Conservation (phyloP, 1,140 invertebrate species). For the Dreissena polymorpha region DNA sequence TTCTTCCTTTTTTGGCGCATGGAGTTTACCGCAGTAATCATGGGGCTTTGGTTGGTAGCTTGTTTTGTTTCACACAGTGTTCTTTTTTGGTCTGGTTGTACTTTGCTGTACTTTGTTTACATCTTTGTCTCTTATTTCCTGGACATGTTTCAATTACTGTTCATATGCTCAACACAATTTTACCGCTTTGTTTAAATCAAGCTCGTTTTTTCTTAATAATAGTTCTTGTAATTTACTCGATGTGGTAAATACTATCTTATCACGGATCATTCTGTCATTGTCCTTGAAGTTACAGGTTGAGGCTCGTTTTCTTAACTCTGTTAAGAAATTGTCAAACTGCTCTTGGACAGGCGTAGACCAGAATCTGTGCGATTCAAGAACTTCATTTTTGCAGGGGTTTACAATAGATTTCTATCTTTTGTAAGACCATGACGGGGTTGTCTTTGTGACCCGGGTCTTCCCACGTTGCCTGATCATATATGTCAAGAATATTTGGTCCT, state of each 20-base stretch:
- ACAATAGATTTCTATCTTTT: slow-evolving; percentile 5
- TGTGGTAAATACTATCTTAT: not conserved
- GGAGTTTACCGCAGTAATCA: too few relatives aligned
- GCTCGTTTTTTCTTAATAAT: not conserved
- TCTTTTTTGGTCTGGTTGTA: too few relatives aligned
- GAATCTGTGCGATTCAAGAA: slow-evolving; percentile 10
- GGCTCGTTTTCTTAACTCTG: not conserved
- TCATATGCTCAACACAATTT: slow-evolving; percentile 2
- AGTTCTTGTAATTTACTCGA: not conserved
- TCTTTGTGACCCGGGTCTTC: not conserved
- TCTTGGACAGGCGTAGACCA: slow-evolving; percentile 5
- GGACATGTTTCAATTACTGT: not conserved
- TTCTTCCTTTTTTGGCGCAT: too few relatives aligned
- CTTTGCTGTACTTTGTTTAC: too few relatives aligned
- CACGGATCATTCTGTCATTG: slow-evolving; percentile 7
- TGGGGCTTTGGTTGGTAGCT: too few relatives aligned
- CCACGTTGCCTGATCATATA: too few relatives aligned
- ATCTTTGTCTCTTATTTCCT: not conserved
- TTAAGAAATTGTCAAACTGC: not conserved
- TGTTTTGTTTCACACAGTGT: too few relatives aligned
- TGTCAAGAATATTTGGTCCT: too few relatives aligned
- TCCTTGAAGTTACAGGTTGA: not conserved
- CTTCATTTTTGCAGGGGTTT: slow-evolving; percentile 9
- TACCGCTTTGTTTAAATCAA: not conserved
- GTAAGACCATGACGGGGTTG: not conserved